Evolutionary conservation across 2,797 vertebrate genomes (phyloP), one percentile per base, ranked within the genome.

Genomic region (Spinus olivaceus): DNA sequence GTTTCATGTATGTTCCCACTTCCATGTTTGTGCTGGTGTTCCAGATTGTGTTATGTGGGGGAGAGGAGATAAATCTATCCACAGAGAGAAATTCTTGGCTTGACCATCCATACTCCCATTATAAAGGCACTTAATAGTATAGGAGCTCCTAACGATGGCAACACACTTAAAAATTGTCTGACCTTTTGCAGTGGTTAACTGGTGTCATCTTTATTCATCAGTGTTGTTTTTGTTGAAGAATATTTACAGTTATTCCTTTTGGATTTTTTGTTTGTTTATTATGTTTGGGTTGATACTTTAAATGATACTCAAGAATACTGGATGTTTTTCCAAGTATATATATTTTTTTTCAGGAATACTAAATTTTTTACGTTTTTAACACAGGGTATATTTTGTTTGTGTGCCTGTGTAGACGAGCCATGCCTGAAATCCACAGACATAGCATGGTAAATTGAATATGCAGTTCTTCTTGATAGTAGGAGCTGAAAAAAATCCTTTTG

Each of bases 1-100:
- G 5, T 50, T 63, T 60, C 51, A 32, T 60, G 53, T 54, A 32
- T 71, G 78, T 77, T 30, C 41, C 56, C 0, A 0, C 33, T 76
- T 83, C 49, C 1, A 0, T 66, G 33, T 51, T 59, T 60, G 27
- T 51, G 54, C 14, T 51, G 9, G 25, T 0, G 0, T 70, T 76
- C 33, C 66, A 64, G 44, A 9, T 14, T 70, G 35, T 74, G 37
- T 54, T 81, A n/a, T 1, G 0, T 30, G 59, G 69, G 47, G 59
- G 69, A 61, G 35, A 66, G 24, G 35, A 90, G 63, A 50, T 32
- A 33, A 84, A 88, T 33, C 8, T 12, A 28, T 53, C 51, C 28
- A 46, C 21, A 79, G n/a, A 5, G 50, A 72, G 63, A 64, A 42
- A 25, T 63, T 76, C 33, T 76, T 46, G 51, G 22, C 17, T 63